Evolutionary conservation across 2,113 vertebrate species (phyloP), one percentile per base, ranked within the genome.

Genomic region (Callipepla squamata): DNA sequence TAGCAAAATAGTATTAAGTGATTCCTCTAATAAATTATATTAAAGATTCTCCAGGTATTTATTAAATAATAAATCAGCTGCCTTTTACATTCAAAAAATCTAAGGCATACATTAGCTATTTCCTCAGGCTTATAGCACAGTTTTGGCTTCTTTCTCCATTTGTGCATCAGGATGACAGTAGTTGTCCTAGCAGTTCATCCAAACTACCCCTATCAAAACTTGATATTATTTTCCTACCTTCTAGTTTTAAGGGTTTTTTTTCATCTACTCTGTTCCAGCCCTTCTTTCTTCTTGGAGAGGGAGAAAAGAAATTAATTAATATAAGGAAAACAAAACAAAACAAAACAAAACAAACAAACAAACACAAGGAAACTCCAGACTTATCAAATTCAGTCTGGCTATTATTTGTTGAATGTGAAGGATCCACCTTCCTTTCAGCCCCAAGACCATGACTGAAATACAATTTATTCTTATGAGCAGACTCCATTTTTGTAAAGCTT

Each of bases 391-490:
- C 85, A 87, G 36, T 91, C 94, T 80, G 86, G 69, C 83, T 85
- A 94, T 75, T 84, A 84, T 84, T 91, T 95, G 30, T 26, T 81
- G 57, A 34, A 44, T 63, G 28, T 75, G 51, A 92, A 87, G 48
- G 66, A 92, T 26, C 7, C 38, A 15, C 40, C 81, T 87, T 72
- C 19, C 25, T 73, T 87, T 28, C 51, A 92, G 17, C n/a, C 81
- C 75, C 58, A 48, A 19, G 70, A 74, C 67, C 85, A 55, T 44
- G 20, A 74, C 1, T 78, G 73, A 87, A 81, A 79, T 38, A 47
- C 7, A 77, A 68, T 0, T 15, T 42, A 85, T 61, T 77, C 38
- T 34, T 44, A 8, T n/a, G 12, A 85, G 34, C 23, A 50, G 26
- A 65, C 23, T 3, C 1, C 70, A 92, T 44, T 67, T 91, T 82